A percentile compares a stretch with the other conserved stretches of the same genome.
Evolutionary conservation across 2,797 vertebrate genomes (phyloP).

Genomic region (Ptychadena robeensis): DNA sequence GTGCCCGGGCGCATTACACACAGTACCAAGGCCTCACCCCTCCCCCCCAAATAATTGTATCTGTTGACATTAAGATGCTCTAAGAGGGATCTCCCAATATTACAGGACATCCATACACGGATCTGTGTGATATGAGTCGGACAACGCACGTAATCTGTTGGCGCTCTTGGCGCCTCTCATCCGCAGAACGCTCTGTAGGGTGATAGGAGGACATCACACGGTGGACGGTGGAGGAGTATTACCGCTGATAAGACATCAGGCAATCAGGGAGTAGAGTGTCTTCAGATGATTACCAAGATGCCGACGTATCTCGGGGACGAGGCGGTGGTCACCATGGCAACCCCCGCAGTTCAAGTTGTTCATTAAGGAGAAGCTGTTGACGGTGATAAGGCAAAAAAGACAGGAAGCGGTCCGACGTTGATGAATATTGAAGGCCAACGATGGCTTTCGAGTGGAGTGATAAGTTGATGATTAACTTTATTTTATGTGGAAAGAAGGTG

Average conservation of each 20-base stretch:
- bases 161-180: neutral
- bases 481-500: too few species aligned
- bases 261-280: slow-evolving; percentile 32
- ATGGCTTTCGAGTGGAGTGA: neutral
- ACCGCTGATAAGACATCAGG: slow-evolving; percentile 44
- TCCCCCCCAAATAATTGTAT: too few species aligned
- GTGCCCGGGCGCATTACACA: too few species aligned
- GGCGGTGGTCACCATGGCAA: slow-evolving; percentile 45
- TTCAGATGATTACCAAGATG: slow-evolving; percentile 53
- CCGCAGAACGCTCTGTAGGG: neutral
- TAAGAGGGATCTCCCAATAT: neutral
- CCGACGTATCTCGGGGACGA: slow-evolving; percentile 25
- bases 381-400: slow-evolving; percentile 41
- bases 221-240: slow-evolving; percentile 2
- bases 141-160: neutral
- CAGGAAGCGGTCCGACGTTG: slow-evolving; percentile 23
- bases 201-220: slow-evolving; percentile 28
- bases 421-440: neutral
- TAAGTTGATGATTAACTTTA: neutral
- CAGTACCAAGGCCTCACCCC: too few species aligned
- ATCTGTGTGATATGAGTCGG: neutral
- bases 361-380: slow-evolving; percentile 53
- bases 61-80: neutral
- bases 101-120: neutral
- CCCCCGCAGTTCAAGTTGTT: slow-evolving; percentile 31